Base-by-base conservation (phyloP, 1,140 invertebrate genomes). In the Fragariocoptes setiger region DNA sequence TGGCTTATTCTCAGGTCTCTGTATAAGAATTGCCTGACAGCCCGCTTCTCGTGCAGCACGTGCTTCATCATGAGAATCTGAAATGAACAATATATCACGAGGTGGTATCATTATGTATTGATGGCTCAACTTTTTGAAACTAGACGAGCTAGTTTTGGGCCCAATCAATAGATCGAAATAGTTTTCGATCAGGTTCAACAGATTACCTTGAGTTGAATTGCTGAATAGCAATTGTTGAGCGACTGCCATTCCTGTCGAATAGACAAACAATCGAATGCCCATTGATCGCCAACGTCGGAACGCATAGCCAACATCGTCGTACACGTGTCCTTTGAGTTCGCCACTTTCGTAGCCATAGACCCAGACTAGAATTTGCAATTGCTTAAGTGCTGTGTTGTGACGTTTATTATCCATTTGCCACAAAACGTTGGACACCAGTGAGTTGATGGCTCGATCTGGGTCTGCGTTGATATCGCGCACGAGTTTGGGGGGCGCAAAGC, bases 1-100 rank as follows among this genome's bases (percentile, higher is more conserved):
- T 3, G 65, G 56, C 1, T 63, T 64, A 31, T 42, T 37, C 4
- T 25, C 42, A 8, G 42, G 38, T 35, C 45, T 19, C 35, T 18
- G 14, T 15, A 47, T 37, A 3, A 47, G 14, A 4, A 40, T 14
- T 15, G 21, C 45, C n/a, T 14, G 14, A 35, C 20, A 44, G 3
- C 42, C 42, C 12, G 45, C 45, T 12, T 41, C 19, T 3, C 31
- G 14, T 4, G 45, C 42, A 12, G 42, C 45, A 19, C 19, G 19
- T 13, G 42, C 45, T 18, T 47, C 44, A 16, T 38, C 41, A n/a
- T 14, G 13, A 37, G 17, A 40, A 22, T 47, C 45, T 1, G 45
- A 43, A 4, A 47, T 35, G 25, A 44, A 47, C 4, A 47, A 20
- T 3, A 43, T 44, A 8, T 40, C 8, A 35, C 12, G 4, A 12